A percentile compares a stretch with the other conserved stretches of the same genome.
phyloP scores from a whole-genome alignment of 1,140 invertebrate species.

The Eumeta japonica region DNA sequence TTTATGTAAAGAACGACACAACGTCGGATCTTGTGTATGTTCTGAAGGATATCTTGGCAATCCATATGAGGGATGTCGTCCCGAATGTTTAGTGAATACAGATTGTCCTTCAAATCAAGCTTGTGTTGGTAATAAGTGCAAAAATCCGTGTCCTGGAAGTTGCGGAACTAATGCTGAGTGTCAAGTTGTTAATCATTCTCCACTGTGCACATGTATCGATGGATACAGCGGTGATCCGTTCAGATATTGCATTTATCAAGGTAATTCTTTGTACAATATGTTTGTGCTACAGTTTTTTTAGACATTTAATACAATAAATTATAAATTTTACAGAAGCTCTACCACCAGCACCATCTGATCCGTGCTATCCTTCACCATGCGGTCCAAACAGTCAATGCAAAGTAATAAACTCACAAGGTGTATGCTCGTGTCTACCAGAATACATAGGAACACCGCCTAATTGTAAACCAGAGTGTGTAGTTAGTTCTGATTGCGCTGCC shows the following conservation, averaged over 20 bases:
- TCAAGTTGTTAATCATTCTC: slow-evolving; percentile 65
- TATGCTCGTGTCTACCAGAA: slow-evolving; percentile 65
- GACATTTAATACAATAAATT: not conserved
- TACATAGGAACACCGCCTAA: slow-evolving; percentile 62
- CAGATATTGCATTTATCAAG: slow-evolving; percentile 60
- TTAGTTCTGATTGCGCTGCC: slow-evolving; percentile 62
- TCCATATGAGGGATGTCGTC: slow-evolving; percentile 72
- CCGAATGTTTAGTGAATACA: slow-evolving; percentile 68
- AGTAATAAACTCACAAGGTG: slow-evolving; percentile 53
- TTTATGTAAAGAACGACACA: slow-evolving; percentile 65
- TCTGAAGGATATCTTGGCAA: slow-evolving; percentile 67
- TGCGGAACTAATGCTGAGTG: slow-evolving; percentile 64
- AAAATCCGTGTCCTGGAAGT: slow-evolving; percentile 66
- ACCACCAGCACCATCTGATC: slow-evolving; percentile 35
- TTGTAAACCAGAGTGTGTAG: slow-evolving; percentile 63
- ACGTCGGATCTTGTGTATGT: slow-evolving; percentile 67
- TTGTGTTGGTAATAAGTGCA: slow-evolving; percentile 62
- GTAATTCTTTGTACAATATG: slow-evolving; percentile 14
- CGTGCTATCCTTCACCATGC: slow-evolving; percentile 65
- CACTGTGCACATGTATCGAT: slow-evolving; percentile 66
- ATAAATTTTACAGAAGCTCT: slow-evolving; percentile 28
- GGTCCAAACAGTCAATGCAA: slow-evolving; percentile 67
- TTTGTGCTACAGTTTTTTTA: slow-evolving; percentile 1
- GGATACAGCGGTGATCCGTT: slow-evolving; percentile 75
- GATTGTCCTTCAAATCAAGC: slow-evolving; percentile 67